Evolutionary conservation across 2,888 invertebrate species (phyloP).

Genomic region (Harpalus rubripes): DNA sequence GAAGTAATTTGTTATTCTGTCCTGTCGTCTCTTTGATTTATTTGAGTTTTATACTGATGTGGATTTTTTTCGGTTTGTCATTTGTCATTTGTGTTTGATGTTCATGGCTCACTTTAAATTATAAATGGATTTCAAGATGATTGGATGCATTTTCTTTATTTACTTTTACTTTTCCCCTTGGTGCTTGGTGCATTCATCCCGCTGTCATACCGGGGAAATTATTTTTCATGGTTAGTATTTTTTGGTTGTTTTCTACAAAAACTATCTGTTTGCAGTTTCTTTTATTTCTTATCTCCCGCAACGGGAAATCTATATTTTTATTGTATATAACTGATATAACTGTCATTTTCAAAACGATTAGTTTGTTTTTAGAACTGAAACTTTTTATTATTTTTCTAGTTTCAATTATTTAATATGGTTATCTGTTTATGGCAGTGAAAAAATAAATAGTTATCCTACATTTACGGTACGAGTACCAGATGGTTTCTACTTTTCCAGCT

Average conservation of each 20-base stretch:
- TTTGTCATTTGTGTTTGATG: conserved; percentile 50
- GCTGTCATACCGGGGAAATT: background rate
- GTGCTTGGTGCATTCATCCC: conserved; percentile 7
- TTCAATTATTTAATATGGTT: background rate
- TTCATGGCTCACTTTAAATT: conserved; percentile 51
- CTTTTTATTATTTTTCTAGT: background rate
- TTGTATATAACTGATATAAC: background rate
- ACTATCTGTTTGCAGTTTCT: conserved; percentile 2
- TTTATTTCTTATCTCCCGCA: background rate
- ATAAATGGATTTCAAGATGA: conserved; percentile 45
- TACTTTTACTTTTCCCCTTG: conserved; percentile 37
- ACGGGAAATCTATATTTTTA: background rate
- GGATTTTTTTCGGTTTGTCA: conserved; percentile 47
- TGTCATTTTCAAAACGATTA: background rate
- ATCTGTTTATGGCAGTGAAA: background rate
- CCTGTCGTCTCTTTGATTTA: conserved; percentile 45
- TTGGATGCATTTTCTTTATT: conserved; percentile 42
- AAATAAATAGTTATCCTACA: too few species aligned
- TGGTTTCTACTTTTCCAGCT: too few species aligned
- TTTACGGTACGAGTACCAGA: too few species aligned
- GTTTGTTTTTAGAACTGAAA: background rate
- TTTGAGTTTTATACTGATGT: conserved; percentile 48
- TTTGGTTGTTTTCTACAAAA: background rate
- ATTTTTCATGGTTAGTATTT: background rate
- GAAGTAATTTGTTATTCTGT: conserved; percentile 48